phyloP scores from a whole-genome alignment of 1,140 invertebrate species.

The Papilio helenus region DNA sequence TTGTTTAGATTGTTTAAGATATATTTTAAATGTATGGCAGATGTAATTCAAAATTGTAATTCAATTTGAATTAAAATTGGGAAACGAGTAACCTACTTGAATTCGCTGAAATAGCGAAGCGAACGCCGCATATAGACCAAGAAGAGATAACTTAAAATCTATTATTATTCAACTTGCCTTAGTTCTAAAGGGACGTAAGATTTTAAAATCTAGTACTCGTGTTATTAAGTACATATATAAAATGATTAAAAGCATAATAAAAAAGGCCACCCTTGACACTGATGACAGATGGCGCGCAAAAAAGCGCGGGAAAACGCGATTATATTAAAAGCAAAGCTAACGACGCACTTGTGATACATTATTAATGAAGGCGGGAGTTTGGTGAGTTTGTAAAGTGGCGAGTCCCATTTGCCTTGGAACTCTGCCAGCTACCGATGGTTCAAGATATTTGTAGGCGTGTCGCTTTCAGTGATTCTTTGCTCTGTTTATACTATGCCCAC shows the following conservation, averaged over 20 bases:
- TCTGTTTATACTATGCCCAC: conserved; percentile 24
- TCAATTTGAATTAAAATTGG: no score
- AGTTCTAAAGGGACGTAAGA: no score
- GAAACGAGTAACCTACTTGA: no score
- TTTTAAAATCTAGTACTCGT: not conserved
- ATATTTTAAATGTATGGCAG: no score
- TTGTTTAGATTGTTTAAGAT: no score
- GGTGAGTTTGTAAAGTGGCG: conserved; percentile 54
- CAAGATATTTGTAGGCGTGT: conserved; percentile 39
- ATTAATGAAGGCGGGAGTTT: conserved; percentile 63
- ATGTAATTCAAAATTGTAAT: no score
- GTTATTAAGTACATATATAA: not conserved
- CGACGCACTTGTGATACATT: conserved; percentile 57
- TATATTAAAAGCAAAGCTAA: conserved; percentile 42
- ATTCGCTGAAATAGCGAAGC: no score
- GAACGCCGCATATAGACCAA: no score
- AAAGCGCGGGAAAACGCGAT: conserved; percentile 21
- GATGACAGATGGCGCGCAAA: conserved; percentile 34
- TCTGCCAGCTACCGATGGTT: conserved; percentile 53
- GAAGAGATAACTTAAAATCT: no score
- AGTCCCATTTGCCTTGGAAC: conserved; percentile 69
- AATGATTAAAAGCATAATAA: not conserved
- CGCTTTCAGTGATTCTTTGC: conserved; percentile 30
- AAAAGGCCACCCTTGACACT: conserved; percentile 18
- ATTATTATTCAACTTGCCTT: no score